Percentiles rank a stretch among this genome's conserved stretches.
Evolutionary conservation across 2,113 vertebrate genomes (phyloP).

Genomic region (Nipponia nippon): DNA sequence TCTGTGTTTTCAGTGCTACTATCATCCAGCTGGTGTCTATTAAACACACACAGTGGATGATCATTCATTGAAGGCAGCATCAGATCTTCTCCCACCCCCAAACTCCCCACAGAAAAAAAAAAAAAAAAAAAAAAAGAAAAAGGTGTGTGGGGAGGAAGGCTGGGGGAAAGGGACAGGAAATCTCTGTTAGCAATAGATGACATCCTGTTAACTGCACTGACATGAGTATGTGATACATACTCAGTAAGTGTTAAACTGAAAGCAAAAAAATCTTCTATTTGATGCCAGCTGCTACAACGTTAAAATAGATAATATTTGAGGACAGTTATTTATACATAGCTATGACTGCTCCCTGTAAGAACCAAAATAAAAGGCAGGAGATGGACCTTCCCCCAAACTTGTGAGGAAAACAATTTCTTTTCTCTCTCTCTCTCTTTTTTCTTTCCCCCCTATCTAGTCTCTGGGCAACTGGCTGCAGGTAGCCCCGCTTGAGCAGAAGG

Average conservation of each 20-base stretch:
- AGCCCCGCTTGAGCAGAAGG: neutral
- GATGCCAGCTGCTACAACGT: neutral
- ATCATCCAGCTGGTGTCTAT: slow-evolving; percentile 10
- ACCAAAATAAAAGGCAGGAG: neutral
- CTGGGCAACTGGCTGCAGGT: neutral
- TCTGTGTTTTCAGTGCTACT: neutral
- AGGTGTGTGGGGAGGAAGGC: no score
- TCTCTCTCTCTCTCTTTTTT: neutral
- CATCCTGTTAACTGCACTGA: slow-evolving; percentile 13
- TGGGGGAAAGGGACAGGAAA: slow-evolving; percentile 6
- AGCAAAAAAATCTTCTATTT: neutral
- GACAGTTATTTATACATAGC: neutral
- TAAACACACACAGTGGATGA: neutral
- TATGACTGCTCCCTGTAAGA: neutral
- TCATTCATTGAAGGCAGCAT: neutral
- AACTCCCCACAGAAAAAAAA: neutral
- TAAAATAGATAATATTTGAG: neutral
- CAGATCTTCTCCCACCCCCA: neutral
- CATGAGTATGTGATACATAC: neutral
- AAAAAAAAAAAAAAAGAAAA: neutral
- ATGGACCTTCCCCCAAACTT: neutral
- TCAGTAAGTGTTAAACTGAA: neutral
- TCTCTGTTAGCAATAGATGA: neutral
- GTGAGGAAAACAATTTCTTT: neutral
- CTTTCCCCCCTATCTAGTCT: accelerated